Evolutionary conservation across 2,797 vertebrate species (phyloP).

Genomic region (Tarsius wallacei): DNA sequence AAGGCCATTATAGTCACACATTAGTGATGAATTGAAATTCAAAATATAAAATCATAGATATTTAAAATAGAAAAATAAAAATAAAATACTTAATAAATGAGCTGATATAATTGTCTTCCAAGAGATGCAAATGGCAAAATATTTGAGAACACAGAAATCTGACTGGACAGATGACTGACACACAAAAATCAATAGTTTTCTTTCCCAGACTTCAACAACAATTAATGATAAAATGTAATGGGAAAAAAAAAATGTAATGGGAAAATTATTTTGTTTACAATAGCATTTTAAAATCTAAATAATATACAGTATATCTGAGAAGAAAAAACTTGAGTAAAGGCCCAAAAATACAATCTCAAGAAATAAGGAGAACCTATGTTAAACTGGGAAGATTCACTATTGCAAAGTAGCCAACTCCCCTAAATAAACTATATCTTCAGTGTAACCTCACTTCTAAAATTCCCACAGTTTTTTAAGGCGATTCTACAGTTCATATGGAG

Average conservation of each 20-base stretch:
- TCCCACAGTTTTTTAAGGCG: not conserved
- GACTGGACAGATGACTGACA: not conserved
- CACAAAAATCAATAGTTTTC: conserved; percentile 21
- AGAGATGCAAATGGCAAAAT: conserved; percentile 2
- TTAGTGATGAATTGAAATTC: not conserved
- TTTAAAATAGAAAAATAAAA: conserved; percentile 60
- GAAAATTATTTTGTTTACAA: conserved; percentile 38
- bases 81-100: conserved; percentile 25
- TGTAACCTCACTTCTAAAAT: conserved; percentile 9
- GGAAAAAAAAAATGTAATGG: conserved; percentile 43
- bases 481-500: not conserved
- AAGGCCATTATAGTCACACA: not conserved
- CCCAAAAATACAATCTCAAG: not conserved
- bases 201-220: conserved; percentile 26
- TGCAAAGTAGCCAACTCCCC: not conserved
- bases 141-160: conserved; percentile 42
- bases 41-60: conserved; percentile 55
- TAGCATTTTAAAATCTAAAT: conserved; percentile 12
- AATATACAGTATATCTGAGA: not conserved
- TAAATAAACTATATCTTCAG: not conserved
- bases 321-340: conserved; percentile 45
- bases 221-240: conserved; percentile 5
- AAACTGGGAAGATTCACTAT: not conserved
- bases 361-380: not conserved
- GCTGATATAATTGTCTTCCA: not conserved